phyloP scores from a whole-genome alignment of 2,888 invertebrate genomes.

The Alloplasta piceator region DNA sequence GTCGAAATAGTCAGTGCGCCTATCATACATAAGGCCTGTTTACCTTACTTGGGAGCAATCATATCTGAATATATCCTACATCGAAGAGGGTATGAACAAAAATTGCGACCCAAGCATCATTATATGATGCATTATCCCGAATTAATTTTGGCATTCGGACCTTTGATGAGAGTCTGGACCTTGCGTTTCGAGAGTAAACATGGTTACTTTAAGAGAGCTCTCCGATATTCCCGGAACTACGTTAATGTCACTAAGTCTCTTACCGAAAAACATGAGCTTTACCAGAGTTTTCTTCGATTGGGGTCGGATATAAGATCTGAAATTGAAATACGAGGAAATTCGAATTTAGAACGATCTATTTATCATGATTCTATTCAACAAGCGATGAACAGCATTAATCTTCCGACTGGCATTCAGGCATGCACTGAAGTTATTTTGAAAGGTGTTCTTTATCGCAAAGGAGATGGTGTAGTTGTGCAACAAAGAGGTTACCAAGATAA shows the following conservation, averaged over 20 bases:
- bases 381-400: conserved; percentile 20
- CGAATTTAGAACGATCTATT: conserved; percentile 22
- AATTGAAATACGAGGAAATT: conserved; percentile 6
- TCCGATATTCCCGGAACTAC: conserved; percentile 60
- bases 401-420: conserved; percentile 37
- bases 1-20: conserved; percentile 60
- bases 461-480: conserved; percentile 43
- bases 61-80: conserved; percentile 51
- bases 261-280: conserved; percentile 56
- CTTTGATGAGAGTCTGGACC: conserved; percentile 59
- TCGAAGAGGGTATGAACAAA: conserved; percentile 26
- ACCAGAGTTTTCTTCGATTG: conserved; percentile 38
- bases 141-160: conserved; percentile 58
- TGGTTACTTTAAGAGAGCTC: conserved; percentile 62
- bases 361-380: conserved; percentile 30
- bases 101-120: conserved; percentile 64
- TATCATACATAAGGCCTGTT: conserved; percentile 43
- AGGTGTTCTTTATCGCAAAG: conserved; percentile 43
- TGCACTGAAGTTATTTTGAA: conserved; percentile 40
- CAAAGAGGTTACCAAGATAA: conserved; percentile 55
- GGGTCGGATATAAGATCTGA: conserved; percentile 43
- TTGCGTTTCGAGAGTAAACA: conserved; percentile 69
- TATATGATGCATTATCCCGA: conserved; percentile 56
- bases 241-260: conserved; percentile 58
- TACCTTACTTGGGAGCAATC: conserved; percentile 35